These are phyloP conservation scores for Dendrolimus houi DNA, from an alignment of 2,888 invertebrate genomes.

Conservation along the genomic window DNA sequence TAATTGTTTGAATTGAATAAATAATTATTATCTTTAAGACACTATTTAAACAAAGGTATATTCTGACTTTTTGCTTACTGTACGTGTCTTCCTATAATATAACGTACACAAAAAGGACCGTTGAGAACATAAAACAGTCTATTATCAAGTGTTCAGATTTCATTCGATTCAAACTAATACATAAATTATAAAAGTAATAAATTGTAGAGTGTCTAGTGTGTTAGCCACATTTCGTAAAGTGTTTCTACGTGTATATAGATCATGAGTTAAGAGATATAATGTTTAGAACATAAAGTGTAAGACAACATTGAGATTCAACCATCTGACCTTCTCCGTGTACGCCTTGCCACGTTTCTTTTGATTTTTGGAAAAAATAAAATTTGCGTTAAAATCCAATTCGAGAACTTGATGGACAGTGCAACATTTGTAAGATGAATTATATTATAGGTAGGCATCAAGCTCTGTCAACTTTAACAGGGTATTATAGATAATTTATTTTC, in stretches of 20 bases:
- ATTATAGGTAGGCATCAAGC: too few relatives aligned
- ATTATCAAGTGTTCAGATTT: not conserved
- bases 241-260: slow-evolving; percentile 14
- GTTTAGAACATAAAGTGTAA: slow-evolving; percentile 46
- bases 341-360: slow-evolving; percentile 83
- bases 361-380: slow-evolving; percentile 65
- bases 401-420: too few relatives aligned
- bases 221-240: slow-evolving; percentile 55
- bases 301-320: slow-evolving; percentile 60
- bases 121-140: too few relatives aligned
- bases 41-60: too few relatives aligned
- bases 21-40: not conserved
- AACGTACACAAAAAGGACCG: too few relatives aligned
- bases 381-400: slow-evolving; percentile 4
- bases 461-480: too few relatives aligned
- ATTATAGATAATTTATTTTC: not conserved
- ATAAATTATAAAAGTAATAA: slow-evolving; percentile 2
- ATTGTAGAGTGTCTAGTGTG: slow-evolving; percentile 29
- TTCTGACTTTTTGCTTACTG: too few relatives aligned
- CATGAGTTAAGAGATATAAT: slow-evolving; percentile 6
- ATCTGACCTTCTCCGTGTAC: slow-evolving; percentile 88
- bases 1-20: not conserved
- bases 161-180: not conserved
- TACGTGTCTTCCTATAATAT: too few relatives aligned
- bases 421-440: too few relatives aligned